Base-by-base conservation (phyloP, 2,888 invertebrate species). In the Pheosia gnoma region DNA sequence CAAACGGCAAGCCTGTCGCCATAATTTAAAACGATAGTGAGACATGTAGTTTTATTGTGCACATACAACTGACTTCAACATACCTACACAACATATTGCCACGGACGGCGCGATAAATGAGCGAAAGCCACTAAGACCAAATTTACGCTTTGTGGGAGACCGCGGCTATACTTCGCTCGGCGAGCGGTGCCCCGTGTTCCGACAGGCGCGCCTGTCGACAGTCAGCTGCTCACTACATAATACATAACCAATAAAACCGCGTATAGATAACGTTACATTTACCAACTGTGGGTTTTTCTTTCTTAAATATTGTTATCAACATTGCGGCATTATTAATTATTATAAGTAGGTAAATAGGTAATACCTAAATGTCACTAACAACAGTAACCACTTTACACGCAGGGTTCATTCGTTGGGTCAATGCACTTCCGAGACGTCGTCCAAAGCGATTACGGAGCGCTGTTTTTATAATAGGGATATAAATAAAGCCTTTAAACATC, bases 101-200 rank as follows among this genome's bases (percentile, higher is more conserved):
- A 83, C 82, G 83, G 80, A 85, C 82, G 83, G 82, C 79, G 82
- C 84, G 85, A 87, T 89, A 91, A 91, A 91, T 90, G 88, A 87
- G 90, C 89, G 88, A 90, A 92, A 91, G 90, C 87, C 87, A 91
- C 89, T 91, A 91, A 91, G 87, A 90, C 88, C 91, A 89, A 92
- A 92, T 93, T 92, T 91, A 93, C 89, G 88, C 93, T 93, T 90
- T 83, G 93, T 90, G 93, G 93, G 93, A 93, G 93, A 91, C 87
- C 88, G 82, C 85, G 85, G 77, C 72, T 81, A 84, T 83, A 84
- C 72, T 82, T 78, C 78, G 82, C 66, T 69, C 70, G 74, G 80
- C 79, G 82, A 72, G 75, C 77, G 66, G 70, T 64, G 74, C 76
- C 71, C 75, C 65, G 76, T 75, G 74, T 74, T 73, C 74, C 69